Conservation (phyloP, 2,797 vertebrate species). For the Cheirogaleus major region DNA sequence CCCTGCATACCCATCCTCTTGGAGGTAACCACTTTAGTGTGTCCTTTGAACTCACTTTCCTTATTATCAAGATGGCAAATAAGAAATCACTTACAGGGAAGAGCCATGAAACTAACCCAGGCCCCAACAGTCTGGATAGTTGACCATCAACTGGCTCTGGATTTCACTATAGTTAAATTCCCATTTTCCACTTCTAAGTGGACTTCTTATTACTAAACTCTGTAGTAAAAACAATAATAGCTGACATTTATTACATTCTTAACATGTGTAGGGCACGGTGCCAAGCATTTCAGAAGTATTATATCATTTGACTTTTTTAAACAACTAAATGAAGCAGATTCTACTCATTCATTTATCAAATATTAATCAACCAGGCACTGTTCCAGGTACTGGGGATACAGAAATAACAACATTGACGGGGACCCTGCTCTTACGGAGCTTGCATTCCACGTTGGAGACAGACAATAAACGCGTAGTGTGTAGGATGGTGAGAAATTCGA, state of each 20-base stretch:
- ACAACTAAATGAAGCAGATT: background rate
- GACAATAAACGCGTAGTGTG: no score
- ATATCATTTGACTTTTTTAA: constrained; percentile 11
- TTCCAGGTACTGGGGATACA: background rate
- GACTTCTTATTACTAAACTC: constrained; percentile 33
- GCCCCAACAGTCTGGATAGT: background rate
- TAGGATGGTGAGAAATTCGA: background rate
- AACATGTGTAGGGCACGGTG: background rate
- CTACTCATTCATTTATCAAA: background rate
- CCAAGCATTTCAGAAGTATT: constrained; percentile 11
- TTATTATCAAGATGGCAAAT: background rate
- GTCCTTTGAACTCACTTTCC: background rate
- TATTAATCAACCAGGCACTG: background rate
- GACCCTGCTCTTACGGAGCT: background rate
- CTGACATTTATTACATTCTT: background rate
- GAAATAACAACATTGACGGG: background rate
- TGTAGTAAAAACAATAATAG: background rate
- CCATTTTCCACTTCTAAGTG: background rate
- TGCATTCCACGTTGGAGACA: background rate
- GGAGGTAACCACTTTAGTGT: background rate
- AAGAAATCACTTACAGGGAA: background rate
- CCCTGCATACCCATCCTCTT: background rate
- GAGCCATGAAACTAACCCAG: background rate
- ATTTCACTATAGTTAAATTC: background rate
- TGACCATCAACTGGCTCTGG: background rate